Evolutionary conservation across 2,113 vertebrate species (phyloP).

Genomic region (Clarias macrocephalus): DNA sequence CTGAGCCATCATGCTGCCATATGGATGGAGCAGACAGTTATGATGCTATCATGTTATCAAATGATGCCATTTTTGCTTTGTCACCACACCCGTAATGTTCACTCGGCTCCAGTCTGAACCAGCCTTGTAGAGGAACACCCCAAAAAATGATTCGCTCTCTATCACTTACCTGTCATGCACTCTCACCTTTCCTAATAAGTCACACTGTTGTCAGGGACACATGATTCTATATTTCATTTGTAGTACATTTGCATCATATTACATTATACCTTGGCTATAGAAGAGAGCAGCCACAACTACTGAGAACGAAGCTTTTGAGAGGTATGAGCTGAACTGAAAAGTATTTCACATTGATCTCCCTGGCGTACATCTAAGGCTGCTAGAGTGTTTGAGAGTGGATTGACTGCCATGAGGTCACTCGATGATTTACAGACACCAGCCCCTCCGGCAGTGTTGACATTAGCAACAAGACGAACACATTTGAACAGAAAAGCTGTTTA

Average conservation of each 20-base stretch:
- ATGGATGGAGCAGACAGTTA: background rate
- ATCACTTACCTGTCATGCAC: background rate
- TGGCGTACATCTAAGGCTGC: constrained; percentile 43
- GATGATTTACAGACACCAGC: constrained; percentile 62
- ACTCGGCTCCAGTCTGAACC: background rate
- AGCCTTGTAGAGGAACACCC: background rate
- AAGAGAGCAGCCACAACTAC: constrained; percentile 17
- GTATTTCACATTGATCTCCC: constrained; percentile 43
- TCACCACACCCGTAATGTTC: background rate
- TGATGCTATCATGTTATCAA: background rate
- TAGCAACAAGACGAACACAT: constrained; percentile 48
- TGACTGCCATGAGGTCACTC: constrained; percentile 66
- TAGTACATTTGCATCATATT: constrained; percentile 5
- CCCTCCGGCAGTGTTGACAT: constrained; percentile 58
- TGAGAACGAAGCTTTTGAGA: constrained; percentile 32
- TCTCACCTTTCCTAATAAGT: background rate
- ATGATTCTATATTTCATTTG: background rate
- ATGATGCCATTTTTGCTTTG: background rate
- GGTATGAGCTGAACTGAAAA: constrained; percentile 41
- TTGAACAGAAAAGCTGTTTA: constrained; percentile 47
- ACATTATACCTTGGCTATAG: constrained; percentile 25
- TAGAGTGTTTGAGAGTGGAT: constrained; percentile 35
- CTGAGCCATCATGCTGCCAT: too few species aligned
- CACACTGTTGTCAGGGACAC: background rate
- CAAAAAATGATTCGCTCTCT: background rate